These are phyloP conservation scores for Hemiscyllium ocellatum DNA, from an alignment of 2,113 vertebrate genomes.

Conservation along the genomic window DNA sequence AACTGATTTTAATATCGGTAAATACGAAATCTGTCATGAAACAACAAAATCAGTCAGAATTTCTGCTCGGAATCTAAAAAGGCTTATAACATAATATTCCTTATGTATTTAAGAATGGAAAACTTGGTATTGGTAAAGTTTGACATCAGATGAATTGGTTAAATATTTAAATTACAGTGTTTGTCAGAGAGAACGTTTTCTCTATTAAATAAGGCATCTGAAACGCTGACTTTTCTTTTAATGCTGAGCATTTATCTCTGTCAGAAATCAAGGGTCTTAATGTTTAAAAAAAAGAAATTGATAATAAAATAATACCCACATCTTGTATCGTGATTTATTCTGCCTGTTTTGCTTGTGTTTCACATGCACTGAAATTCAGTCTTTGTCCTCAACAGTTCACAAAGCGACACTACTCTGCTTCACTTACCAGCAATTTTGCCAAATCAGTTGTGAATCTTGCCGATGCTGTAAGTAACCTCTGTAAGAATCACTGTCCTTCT, in stretches of 20 bases:
- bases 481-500: neutral
- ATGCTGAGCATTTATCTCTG: neutral
- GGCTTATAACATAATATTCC: no score
- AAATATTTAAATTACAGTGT: no score
- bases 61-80: no score
- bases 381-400: slow-evolving; percentile 62
- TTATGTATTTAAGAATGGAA: no score
- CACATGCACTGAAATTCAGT: neutral
- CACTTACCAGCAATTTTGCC: slow-evolving; percentile 88
- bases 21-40: no score
- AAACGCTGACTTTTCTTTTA: neutral
- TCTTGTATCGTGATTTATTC: neutral
- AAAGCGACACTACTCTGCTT: slow-evolving; percentile 72
- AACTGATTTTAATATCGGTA: no score
- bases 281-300: neutral
- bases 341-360: neutral
- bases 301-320: neutral
- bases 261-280: neutral
- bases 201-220: neutral
- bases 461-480: slow-evolving; percentile 68
- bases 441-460: slow-evolving; percentile 94
- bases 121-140: no score
- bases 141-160: no score
- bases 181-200: neutral
- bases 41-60: no score